These are phyloP conservation scores for Nanorana parkeri DNA, from an alignment of 2,113 vertebrate species.

Conservation along the genomic window DNA sequence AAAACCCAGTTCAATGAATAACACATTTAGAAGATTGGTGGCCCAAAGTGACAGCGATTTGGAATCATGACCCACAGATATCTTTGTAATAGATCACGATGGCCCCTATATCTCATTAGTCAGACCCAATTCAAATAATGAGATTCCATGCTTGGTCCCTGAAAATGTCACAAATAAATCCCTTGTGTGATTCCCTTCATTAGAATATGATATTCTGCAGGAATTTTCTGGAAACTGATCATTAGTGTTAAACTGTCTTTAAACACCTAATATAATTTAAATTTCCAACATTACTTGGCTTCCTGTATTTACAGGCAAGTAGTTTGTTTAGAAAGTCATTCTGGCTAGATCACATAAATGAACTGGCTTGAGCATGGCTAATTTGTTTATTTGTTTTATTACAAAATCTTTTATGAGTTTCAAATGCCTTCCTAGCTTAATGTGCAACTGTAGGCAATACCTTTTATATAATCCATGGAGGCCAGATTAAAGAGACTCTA, in stretches of 20 bases:
- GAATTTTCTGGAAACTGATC: conserved; percentile 51
- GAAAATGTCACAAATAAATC: conserved; percentile 29
- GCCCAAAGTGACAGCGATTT: too few relatives aligned
- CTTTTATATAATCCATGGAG: too few relatives aligned
- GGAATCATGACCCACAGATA: too few relatives aligned
- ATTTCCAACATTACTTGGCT: conserved; percentile 26
- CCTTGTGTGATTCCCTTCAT: conserved; percentile 30
- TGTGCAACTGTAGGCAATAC: too few relatives aligned
- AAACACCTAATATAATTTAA: conserved; percentile 48
- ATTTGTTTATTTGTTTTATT: conserved; percentile 43
- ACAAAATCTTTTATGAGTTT: background rate
- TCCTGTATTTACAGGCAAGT: conserved; percentile 41
- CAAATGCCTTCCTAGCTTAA: background rate
- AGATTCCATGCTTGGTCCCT: conserved; percentile 27
- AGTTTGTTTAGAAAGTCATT: conserved; percentile 49
- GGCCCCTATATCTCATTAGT: too few relatives aligned
- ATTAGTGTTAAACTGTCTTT: conserved; percentile 48
- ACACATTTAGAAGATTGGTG: too few relatives aligned
- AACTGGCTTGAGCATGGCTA: conserved; percentile 12
- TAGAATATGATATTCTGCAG: conserved; percentile 34
- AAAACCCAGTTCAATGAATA: too few relatives aligned
- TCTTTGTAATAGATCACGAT: too few relatives aligned
- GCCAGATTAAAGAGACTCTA: too few relatives aligned
- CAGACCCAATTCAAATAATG: background rate
- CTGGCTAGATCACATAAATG: conserved; percentile 12